Evolutionary conservation across 1,140 invertebrate genomes (phyloP).

Genomic region (Drosophila nigrodunni): DNA sequence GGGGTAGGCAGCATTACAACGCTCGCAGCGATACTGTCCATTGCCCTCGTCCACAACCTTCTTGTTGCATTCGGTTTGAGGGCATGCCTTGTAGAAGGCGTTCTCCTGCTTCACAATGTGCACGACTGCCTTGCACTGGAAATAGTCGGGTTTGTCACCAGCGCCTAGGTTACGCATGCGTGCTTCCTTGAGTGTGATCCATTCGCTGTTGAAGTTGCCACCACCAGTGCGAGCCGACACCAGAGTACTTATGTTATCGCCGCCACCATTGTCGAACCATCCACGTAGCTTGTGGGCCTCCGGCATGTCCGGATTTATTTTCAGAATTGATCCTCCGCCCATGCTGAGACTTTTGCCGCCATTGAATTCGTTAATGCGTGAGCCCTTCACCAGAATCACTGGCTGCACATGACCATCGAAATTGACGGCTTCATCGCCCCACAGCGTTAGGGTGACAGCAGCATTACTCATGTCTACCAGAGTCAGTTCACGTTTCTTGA

Average conservation of each 20-base stretch:
- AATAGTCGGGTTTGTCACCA: conserved; percentile 92
- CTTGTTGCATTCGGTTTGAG: conserved; percentile 94
- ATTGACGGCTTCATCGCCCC: conserved; percentile 92
- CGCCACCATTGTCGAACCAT: conserved; percentile 94
- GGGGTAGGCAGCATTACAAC: conserved; percentile 93
- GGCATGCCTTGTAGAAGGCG: conserved; percentile 95
- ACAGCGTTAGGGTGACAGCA: conserved; percentile 90
- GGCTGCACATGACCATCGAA: conserved; percentile 92
- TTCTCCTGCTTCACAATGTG: conserved; percentile 88
- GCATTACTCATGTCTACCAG: conserved; percentile 94
- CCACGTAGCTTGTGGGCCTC: conserved; percentile 94
- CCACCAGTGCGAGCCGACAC: conserved; percentile 87
- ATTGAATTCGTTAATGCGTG: conserved; percentile 90
- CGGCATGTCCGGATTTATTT: conserved; percentile 94
- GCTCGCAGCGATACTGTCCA: conserved; percentile 96
- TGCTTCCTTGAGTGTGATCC: conserved; percentile 91
- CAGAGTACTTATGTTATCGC: conserved; percentile 86
- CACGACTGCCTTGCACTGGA: conserved; percentile 89
- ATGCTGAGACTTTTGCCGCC: conserved; percentile 87
- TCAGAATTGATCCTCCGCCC: conserved; percentile 87
- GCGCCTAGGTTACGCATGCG: conserved; percentile 88
- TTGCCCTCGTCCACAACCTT: conserved; percentile 95
- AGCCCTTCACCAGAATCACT: conserved; percentile 93
- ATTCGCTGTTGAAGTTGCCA: conserved; percentile 85
- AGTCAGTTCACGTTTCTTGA: conserved; percentile 95